Conservation (phyloP, 64 coral and sea anemone species). For the Porites australiensis region DNA sequence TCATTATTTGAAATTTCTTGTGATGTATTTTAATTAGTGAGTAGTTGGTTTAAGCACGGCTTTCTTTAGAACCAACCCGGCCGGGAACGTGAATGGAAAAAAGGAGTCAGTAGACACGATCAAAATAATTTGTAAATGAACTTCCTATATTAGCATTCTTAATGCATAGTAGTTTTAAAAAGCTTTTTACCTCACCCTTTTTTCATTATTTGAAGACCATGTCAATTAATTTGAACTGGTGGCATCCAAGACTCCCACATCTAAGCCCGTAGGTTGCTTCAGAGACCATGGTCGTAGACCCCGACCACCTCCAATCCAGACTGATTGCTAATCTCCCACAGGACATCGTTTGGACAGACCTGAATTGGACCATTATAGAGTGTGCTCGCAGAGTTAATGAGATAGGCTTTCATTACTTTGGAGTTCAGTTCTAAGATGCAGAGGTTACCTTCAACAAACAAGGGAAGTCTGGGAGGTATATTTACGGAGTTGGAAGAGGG, state of each 20-base stretch:
- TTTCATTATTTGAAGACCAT: not conserved
- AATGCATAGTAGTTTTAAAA: too few relatives aligned
- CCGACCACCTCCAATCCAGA: constrained; percentile 37
- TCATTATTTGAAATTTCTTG: too few relatives aligned
- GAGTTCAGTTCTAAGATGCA: constrained; percentile 43
- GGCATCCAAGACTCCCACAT: not conserved
- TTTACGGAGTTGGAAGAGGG: not conserved
- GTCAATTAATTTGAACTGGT: not conserved
- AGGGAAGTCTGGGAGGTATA: not conserved
- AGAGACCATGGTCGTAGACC: not conserved
- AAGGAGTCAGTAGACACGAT: too few relatives aligned
- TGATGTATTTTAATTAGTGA: too few relatives aligned
- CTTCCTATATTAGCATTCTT: too few relatives aligned
- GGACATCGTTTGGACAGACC: constrained; percentile 13
- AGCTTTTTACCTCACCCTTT: not conserved
- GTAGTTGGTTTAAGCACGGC: too few relatives aligned
- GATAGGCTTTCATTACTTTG: constrained; percentile 33
- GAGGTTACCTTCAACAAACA: constrained; percentile 20
- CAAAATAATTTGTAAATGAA: too few relatives aligned
- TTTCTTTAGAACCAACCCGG: too few relatives aligned
- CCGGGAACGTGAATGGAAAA: too few relatives aligned
- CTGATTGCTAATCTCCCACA: constrained; percentile 33
- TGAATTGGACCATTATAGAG: constrained; percentile 38
- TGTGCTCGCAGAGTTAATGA: not conserved
- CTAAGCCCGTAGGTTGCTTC: constrained; percentile 45